Evolutionary conservation across 2,888 invertebrate species (phyloP).

Genomic region (Tenthredo scrophulariae): DNA sequence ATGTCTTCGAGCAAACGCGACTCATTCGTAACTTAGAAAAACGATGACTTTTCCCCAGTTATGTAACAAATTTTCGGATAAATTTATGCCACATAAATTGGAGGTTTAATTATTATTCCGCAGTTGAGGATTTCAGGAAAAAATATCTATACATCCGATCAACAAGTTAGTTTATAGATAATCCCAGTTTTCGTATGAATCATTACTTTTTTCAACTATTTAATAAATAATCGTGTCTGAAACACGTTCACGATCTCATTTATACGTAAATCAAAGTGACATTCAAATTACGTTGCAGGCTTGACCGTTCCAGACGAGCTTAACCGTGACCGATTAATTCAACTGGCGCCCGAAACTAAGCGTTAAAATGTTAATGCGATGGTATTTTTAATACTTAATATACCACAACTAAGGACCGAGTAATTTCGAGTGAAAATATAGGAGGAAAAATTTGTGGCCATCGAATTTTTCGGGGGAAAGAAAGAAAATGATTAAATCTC

Average conservation of each 20-base stretch:
- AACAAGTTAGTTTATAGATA: not conserved
- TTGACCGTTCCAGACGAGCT: conserved; percentile 11
- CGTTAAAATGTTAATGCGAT: conserved; percentile 3
- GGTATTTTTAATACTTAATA: not conserved
- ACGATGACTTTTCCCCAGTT: not conserved
- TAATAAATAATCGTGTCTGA: not conserved
- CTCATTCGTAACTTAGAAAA: not conserved
- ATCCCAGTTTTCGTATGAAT: not conserved
- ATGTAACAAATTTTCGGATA: not conserved
- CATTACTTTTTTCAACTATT: not conserved
- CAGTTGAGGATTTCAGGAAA: no score
- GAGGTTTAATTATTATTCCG: no score
- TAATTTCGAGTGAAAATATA: not conserved
- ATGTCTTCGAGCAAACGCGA: not conserved
- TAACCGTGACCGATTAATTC: conserved; percentile 13
- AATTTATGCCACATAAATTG: no score
- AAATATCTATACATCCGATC: not conserved
- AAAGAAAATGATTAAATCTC: no score
- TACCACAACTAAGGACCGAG: not conserved
- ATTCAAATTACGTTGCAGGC: conserved; percentile 22
- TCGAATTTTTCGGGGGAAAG: no score
- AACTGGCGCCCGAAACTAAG: conserved; percentile 11
- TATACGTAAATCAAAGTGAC: conserved; percentile 20
- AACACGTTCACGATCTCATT: not conserved
- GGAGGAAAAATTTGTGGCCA: not conserved